Base-by-base conservation (phyloP, 2,797 vertebrate genomes). In the Alfaro cultratus region DNA sequence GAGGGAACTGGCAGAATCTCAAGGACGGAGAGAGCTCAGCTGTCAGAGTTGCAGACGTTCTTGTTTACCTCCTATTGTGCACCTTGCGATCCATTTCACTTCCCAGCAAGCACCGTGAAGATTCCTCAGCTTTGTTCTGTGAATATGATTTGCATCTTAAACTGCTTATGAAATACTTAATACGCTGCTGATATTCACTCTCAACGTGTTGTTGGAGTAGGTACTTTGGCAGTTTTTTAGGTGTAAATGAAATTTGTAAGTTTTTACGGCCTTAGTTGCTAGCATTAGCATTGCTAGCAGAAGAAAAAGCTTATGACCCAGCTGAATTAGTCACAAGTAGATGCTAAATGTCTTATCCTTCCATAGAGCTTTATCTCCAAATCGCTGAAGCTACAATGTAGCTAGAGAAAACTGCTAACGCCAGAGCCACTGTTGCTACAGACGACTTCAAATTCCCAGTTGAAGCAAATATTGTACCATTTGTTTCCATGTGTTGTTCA, bases 21-120 rank as follows among this genome's bases (percentile, higher is more conserved):
- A 88, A 91, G 88, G 89, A 89, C 73, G 7, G 62, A 11, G 78
- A 70, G 80, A 70, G 64, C 70, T 77, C 84, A 88, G 84, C 85
- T 88, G 90, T 80, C 77, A 84, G 73, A 82, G 74, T 78, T 29
- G 75, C 51, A 75, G 73, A 83, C 21, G 1, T 51, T 79, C 82
- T 51, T 79, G 83, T 79, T 83, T 21, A 60, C 53, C 73, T 85
- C 57, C 70, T 80, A 1, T 46, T 80, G 53, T 77, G 76, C 75
- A 51, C 62, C 64, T 85, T 43, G 71, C 53, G 49, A 75, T 76
- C 80, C 83, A 49, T 2, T n/a, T 79, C 43, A n/a, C 46, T 62
- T 80, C 34, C 46, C 26, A 18, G 10, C 13, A 29, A 39, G 31
- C 55, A 62, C 9, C 77, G 34, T 15, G 15, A 12, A 29, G 34